These are phyloP conservation scores for Carassius carassius DNA, from an alignment of 2,113 vertebrate species.

Conservation along the genomic window DNA sequence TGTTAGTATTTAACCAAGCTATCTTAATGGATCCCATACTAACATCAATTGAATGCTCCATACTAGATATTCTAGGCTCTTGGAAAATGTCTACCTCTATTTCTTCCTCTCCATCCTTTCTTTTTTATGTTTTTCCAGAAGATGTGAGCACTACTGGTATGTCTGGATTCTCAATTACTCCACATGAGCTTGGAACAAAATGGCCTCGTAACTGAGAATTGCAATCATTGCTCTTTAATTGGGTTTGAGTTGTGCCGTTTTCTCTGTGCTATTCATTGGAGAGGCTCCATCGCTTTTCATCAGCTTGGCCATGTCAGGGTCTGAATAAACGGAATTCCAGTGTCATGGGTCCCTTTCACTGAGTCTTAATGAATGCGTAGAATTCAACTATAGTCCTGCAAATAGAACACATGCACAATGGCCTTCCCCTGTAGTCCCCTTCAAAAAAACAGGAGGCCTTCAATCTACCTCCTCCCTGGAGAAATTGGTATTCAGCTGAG, in stretches of 20 bases:
- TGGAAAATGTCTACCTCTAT: not conserved
- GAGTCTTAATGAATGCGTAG: slow-evolving; percentile 70
- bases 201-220: slow-evolving; percentile 57
- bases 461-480: slow-evolving; percentile 72
- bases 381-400: slow-evolving; percentile 63
- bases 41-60: not conserved
- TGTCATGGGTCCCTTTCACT: slow-evolving; percentile 62
- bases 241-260: slow-evolving; percentile 61
- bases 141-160: slow-evolving; percentile 9
- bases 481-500: slow-evolving; percentile 74
- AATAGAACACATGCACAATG: slow-evolving; percentile 63
- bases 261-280: slow-evolving; percentile 65
- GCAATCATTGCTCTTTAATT: slow-evolving; percentile 71
- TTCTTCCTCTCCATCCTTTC: not conserved
- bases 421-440: slow-evolving; percentile 55
- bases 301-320: slow-evolving; percentile 54
- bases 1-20: not conserved
- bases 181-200: slow-evolving; percentile 54
- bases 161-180: slow-evolving; percentile 57
- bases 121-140: not conserved
- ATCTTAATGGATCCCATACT: not conserved
- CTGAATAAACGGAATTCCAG: slow-evolving; percentile 67
- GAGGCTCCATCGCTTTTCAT: slow-evolving; percentile 68
- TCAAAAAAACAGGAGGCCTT: slow-evolving; percentile 64
- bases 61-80: not conserved